Conservation (phyloP, 2,888 invertebrate genomes). For the Candidula unifasciata region DNA sequence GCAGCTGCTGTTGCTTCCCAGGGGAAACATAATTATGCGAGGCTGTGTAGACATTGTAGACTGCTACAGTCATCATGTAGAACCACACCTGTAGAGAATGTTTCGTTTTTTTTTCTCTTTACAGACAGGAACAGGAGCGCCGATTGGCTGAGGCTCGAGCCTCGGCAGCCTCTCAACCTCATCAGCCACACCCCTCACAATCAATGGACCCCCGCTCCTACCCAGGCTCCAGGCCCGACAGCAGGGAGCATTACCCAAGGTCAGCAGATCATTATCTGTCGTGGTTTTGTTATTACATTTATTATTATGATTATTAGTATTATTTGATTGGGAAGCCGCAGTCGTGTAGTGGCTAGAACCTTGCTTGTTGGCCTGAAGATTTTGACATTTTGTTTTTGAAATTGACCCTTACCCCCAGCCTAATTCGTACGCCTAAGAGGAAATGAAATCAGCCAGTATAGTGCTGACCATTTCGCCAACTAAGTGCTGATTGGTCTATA, state of each 20-base stretch:
- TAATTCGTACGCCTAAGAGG: too few relatives aligned
- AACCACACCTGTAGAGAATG: not conserved
- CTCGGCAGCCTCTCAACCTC: constrained; percentile 23
- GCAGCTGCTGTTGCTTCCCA: too few relatives aligned
- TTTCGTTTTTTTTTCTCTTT: not conserved
- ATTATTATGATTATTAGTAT: too few relatives aligned
- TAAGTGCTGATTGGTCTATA: too few relatives aligned
- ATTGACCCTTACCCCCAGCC: too few relatives aligned
- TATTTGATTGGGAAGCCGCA: too few relatives aligned
- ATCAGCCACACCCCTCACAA: constrained; percentile 44
- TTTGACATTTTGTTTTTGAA: too few relatives aligned
- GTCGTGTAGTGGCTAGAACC: too few relatives aligned
- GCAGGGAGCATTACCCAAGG: constrained; percentile 42
- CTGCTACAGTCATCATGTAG: not conserved
- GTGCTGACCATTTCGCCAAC: too few relatives aligned
- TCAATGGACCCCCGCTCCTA: constrained; percentile 34
- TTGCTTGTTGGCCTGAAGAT: too few relatives aligned
- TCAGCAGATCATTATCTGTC: not conserved
- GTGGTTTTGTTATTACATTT: not conserved
- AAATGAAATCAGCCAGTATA: too few relatives aligned
- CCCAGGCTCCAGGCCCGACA: constrained; percentile 39
- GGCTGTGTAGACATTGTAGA: too few relatives aligned
- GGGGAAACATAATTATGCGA: not conserved
- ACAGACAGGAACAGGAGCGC: constrained; percentile 48
- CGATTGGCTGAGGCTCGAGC: constrained; percentile 43